Evolutionary conservation across 2,888 invertebrate genomes (phyloP).

Genomic region (Syritta pipiens): DNA sequence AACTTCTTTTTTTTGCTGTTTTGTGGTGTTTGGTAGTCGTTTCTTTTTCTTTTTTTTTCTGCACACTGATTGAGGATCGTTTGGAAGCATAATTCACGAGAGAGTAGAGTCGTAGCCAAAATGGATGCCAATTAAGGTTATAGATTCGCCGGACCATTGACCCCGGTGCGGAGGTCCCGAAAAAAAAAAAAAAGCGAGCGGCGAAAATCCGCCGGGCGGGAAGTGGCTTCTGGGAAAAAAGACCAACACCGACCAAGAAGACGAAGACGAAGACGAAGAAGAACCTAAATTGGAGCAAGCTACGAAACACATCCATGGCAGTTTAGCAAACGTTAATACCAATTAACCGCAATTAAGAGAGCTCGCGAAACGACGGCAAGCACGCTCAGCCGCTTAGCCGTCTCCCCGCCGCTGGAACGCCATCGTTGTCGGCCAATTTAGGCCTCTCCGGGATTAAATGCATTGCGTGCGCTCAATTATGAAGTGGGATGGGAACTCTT

Average conservation of each 20-base stretch:
- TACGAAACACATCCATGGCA: neutral
- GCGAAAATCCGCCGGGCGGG: neutral
- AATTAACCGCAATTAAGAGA: constrained; percentile 78
- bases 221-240: constrained; percentile 53
- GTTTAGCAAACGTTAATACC: constrained; percentile 75
- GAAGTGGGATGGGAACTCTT: constrained; percentile 43
- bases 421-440: constrained; percentile 43
- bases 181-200: neutral
- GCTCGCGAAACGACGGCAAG: constrained; percentile 38
- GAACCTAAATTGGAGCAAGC: constrained; percentile 41
- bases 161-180: constrained; percentile 32
- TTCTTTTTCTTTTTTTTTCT: neutral
- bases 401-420: neutral
- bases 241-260: too few relatives aligned
- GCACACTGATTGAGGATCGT: constrained; percentile 37
- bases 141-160: constrained; percentile 45
- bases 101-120: constrained; percentile 22
- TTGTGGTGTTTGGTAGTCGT: neutral
- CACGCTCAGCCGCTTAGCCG: neutral
- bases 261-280: too few relatives aligned
- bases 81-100: constrained; percentile 53
- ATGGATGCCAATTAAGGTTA: constrained; percentile 45
- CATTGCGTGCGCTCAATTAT: constrained; percentile 55
- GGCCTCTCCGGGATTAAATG: constrained; percentile 40
- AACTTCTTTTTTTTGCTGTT: constrained; percentile 19